A percentile compares a stretch with the other conserved stretches of the same genome.
Evolutionary conservation across 2,113 vertebrate species (phyloP).

Genomic region (Amblyornis subalaris): DNA sequence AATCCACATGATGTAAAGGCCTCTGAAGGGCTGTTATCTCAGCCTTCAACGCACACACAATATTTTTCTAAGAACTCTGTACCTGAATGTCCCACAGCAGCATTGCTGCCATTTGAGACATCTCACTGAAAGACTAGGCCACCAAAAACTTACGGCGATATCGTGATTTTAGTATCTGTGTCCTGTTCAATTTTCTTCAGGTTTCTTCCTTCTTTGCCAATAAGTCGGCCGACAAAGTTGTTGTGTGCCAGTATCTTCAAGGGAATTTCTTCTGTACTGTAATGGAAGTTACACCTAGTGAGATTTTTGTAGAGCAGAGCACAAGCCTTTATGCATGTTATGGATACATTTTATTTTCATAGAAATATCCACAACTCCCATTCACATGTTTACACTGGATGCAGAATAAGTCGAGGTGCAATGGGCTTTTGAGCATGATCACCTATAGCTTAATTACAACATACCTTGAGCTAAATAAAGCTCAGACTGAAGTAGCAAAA

Average conservation of each 20-base stretch:
- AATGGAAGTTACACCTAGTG: conserved; percentile 16
- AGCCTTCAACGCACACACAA: neutral
- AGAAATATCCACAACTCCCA: neutral
- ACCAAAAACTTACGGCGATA: conserved; percentile 87
- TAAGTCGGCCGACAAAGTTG: conserved; percentile 95
- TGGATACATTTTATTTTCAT: neutral
- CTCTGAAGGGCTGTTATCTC: neutral
- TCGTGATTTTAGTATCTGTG: conserved; percentile 97
- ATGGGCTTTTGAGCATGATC: neutral
- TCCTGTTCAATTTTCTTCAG: conserved; percentile 98
- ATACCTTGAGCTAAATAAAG: neutral
- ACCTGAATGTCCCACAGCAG: neutral
- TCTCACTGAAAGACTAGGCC: neutral
- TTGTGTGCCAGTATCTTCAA: conserved; percentile 98
- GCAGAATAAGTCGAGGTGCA: neutral
- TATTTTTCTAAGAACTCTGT: neutral
- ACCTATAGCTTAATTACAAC: neutral
- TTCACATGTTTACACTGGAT: neutral
- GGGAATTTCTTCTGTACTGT: conserved; percentile 94
- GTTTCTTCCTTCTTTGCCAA: conserved; percentile 97
- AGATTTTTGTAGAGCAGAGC: neutral
- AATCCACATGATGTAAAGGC: neutral
- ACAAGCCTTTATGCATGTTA: neutral
- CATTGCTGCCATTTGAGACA: neutral
- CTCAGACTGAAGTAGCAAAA: neutral